Evolutionary conservation across 2,797 vertebrate genomes (phyloP).

Genomic region (Sarcoramphus papa): DNA sequence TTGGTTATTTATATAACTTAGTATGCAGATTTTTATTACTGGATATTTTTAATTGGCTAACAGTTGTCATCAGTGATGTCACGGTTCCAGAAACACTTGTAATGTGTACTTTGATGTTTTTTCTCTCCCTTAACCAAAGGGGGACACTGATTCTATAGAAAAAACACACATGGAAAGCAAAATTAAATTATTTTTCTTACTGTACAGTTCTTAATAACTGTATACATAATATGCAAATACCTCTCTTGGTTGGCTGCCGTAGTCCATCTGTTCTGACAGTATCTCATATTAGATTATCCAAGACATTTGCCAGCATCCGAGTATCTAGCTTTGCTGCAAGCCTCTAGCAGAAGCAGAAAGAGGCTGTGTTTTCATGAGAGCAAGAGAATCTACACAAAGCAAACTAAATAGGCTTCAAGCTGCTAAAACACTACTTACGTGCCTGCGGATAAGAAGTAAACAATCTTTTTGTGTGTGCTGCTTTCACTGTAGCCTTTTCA

Average conservation of each 20-base stretch:
- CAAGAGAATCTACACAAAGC: background rate
- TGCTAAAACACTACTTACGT: conserved; percentile 21
- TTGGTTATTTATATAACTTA: background rate
- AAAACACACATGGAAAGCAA: background rate
- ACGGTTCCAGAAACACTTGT: background rate
- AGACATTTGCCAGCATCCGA: conserved; percentile 11
- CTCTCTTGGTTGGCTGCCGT: background rate
- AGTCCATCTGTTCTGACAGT: conserved; percentile 52
- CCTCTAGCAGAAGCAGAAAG: background rate
- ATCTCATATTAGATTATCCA: conserved; percentile 11
- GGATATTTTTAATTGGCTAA: background rate
- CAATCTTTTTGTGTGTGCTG: conserved; percentile 6
- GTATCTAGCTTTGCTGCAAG: background rate
- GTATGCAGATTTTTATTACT: background rate
- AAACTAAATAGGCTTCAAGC: conserved; percentile 25
- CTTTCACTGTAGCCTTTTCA: conserved; percentile 23
- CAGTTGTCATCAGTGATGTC: background rate
- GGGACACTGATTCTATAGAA: background rate
- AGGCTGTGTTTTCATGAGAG: conserved; percentile 13
- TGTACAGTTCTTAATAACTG: background rate
- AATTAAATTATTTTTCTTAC: background rate
- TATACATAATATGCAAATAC: conserved; percentile 2
- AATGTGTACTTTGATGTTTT: background rate
- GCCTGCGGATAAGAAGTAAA: conserved; percentile 33
- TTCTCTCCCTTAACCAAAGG: background rate